Evolutionary conservation across 2,888 invertebrate species (phyloP), one percentile per base, ranked within the genome.

Genomic region (Parochlus steinenii): DNA sequence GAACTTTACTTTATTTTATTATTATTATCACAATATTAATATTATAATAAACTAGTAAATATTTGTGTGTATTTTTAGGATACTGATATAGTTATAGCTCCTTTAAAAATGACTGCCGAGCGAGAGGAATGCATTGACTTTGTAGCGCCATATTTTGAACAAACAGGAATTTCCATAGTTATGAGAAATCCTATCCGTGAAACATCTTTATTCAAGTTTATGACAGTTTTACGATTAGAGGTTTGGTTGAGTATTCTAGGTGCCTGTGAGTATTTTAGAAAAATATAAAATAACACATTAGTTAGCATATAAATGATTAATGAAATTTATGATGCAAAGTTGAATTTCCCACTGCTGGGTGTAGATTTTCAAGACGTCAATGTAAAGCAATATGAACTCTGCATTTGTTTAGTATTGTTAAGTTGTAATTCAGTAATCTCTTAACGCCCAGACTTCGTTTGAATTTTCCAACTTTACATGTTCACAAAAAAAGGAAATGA

Each of bases 181-280:
- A 86, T 89, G 56, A 68, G 86, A 5, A 83, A 86, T 48, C 82
- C 85, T 0, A 68, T 74, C 1, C 65, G 77, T 0, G 76, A 79
- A 52, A 81, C 83, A 0, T 85, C 86, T 0, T 62, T 89, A 1
- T 89, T 90, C 57, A 87, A 87, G 56, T 90, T 90, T 60, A 87
- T 89, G 85, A 87, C 86, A 0, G 90, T 90, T 0, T 63, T 90
- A 5, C 71, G 80, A 3, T 61, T 79, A 0, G 86, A 89, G 55
- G 89, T 90, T 1, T 89, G 89, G 87, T 53, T 85, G 7, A 82
- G 82, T 47, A 87, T 90, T 39, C 72, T 87, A 3, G 86, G 74
- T 0, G 85, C 89, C 0, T n/a, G n/a, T n/a, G n/a, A n/a, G n/a
- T n/a, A n/a, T n/a, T n/a, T n/a, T n/a, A n/a, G n/a, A n/a, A n/a